These are phyloP conservation scores for Eulemur macaco DNA, from an alignment of 2,113 vertebrate species.

Conservation along the genomic window DNA sequence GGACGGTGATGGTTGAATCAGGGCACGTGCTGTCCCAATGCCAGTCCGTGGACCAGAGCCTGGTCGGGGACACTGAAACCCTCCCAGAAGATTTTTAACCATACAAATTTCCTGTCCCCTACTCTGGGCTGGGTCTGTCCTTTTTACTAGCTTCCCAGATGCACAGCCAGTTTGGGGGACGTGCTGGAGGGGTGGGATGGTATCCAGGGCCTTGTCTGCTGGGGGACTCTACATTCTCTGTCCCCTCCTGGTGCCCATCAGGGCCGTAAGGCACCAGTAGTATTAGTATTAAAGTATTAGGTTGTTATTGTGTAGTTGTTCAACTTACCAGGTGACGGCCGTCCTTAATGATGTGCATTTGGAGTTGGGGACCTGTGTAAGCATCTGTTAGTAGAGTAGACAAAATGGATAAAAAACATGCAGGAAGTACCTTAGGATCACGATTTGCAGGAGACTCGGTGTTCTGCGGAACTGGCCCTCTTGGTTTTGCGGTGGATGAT, in stretches of 20 bases:
- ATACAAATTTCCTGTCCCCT: not conserved
- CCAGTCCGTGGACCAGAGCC: not conserved
- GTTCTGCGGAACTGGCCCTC: rapidly evolving
- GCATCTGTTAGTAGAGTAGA: not conserved
- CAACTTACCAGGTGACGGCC: not conserved
- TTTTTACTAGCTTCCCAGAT: not conserved
- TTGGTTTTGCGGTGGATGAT: not conserved
- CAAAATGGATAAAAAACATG: not conserved
- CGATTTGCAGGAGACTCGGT: rapidly evolving
- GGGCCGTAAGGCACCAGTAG: too few species aligned
- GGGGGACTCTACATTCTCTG: rapidly evolving
- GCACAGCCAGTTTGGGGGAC: too few species aligned
- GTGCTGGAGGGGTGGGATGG: rapidly evolving
- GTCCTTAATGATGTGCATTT: rapidly evolving
- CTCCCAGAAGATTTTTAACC: not conserved
- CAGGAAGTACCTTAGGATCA: not conserved
- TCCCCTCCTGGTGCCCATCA: rapidly evolving
- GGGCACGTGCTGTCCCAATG: not conserved
- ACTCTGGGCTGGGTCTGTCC: not conserved
- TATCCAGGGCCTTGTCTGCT: not conserved
- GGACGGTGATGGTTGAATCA: too few species aligned
- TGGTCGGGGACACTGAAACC: not conserved
- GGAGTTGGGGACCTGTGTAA: not conserved
- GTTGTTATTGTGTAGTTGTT: not conserved
- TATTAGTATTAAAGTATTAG: not conserved